Evolutionary conservation across 37 sponge, comb jelly and placozoan genomes (phyloP).

Genomic region (Bolinopsis microptera): DNA sequence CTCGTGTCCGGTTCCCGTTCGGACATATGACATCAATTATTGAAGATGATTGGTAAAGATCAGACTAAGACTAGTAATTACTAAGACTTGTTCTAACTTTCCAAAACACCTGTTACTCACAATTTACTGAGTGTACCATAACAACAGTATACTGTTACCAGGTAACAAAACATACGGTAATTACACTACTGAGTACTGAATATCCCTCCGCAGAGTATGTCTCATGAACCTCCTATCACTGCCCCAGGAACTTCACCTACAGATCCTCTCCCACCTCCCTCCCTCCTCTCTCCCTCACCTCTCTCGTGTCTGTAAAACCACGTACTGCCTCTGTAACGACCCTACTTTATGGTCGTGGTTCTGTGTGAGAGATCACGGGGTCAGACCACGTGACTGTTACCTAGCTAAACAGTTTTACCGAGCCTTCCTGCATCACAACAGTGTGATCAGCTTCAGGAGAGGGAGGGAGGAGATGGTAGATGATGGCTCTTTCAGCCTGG

Average conservation of each 20-base stretch:
- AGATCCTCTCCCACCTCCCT: neutral
- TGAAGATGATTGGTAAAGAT: no score
- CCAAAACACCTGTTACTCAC: no score
- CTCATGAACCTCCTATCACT: neutral
- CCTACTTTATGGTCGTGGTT: neutral
- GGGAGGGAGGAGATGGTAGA: neutral
- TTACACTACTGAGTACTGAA: no score
- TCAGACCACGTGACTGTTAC: neutral
- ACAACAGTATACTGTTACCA: no score
- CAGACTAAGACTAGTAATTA: no score
- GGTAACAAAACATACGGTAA: no score
- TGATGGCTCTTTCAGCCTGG: neutral
- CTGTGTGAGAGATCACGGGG: neutral
- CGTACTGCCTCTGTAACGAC: neutral
- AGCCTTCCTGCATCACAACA: neutral
- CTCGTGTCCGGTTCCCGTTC: no score
- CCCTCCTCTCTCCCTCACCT: neutral
- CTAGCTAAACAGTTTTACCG: neutral
- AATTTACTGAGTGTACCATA: no score
- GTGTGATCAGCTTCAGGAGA: neutral
- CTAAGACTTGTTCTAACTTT: no score
- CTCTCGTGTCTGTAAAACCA: neutral
- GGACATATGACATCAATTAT: no score
- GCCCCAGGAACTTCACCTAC: neutral
- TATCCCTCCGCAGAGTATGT: neutral